These are phyloP conservation scores for Spinus pinus DNA, from an alignment of 2,797 vertebrate species.

Conservation along the genomic window DNA sequence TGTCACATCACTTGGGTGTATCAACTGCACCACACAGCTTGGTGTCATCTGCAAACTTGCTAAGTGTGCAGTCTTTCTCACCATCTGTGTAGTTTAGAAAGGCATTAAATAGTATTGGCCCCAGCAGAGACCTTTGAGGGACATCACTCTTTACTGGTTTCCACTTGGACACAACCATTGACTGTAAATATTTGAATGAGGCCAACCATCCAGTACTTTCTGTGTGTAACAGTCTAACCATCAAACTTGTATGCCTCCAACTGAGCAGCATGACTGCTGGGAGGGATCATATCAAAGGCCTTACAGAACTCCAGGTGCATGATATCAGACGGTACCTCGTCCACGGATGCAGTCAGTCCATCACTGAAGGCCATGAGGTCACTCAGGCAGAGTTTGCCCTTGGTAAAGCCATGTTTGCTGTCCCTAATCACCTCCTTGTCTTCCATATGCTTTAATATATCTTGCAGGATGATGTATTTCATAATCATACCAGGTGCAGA, in stretches of 20 bases:
- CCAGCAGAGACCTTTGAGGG: background rate
- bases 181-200: background rate
- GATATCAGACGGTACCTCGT: background rate
- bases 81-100: background rate
- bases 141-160: background rate
- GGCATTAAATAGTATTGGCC: background rate
- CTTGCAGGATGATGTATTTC: background rate
- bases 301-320: background rate
- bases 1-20: fast-evolving
- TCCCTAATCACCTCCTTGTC: background rate
- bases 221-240: fast-evolving
- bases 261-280: background rate
- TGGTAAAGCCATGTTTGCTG: background rate
- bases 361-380: background rate
- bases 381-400: background rate
- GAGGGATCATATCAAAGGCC: background rate
- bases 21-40: background rate
- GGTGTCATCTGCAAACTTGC: background rate
- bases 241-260: background rate
- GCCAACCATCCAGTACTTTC: background rate
- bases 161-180: background rate
- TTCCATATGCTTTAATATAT: background rate
- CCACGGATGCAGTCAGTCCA: background rate
- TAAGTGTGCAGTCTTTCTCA: background rate
- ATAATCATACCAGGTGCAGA: background rate